These are phyloP conservation scores for Neodiprion fabricii DNA, from an alignment of 1,140 invertebrate species.

Conservation along the genomic window DNA sequence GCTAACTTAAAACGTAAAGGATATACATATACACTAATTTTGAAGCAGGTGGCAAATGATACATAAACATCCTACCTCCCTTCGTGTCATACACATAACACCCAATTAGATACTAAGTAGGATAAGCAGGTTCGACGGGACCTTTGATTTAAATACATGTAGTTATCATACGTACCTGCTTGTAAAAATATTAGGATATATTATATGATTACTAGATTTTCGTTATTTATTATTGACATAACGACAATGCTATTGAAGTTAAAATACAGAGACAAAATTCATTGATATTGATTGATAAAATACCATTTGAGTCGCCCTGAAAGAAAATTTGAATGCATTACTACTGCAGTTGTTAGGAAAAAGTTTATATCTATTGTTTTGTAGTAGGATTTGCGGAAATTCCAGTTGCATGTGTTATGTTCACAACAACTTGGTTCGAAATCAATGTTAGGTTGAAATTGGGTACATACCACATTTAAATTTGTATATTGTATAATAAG, in stretches of 20 bases:
- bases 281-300: no score
- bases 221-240: slow-evolving; percentile 3
- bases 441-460: no score
- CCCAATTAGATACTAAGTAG: slow-evolving; percentile 4
- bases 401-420: not conserved
- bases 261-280: not conserved
- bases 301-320: no score
- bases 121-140: not conserved
- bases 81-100: slow-evolving; percentile 5
- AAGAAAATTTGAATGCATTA: no score
- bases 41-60: slow-evolving; percentile 2
- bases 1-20: not conserved
- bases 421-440: no score
- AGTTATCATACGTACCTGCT: slow-evolving; percentile 7
- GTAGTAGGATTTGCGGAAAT: not conserved
- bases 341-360: no score
- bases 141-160: slow-evolving; percentile 5
- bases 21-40: not conserved
- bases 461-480: no score
- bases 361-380: no score
- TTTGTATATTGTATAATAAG: no score
- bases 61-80: slow-evolving; percentile 4
- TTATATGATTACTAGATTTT: not conserved
- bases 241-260: not conserved
- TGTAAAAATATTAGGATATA: not conserved